These are phyloP conservation scores for Ictalurus furcatus DNA, from an alignment of 2,113 vertebrate species.

Conservation along the genomic window DNA sequence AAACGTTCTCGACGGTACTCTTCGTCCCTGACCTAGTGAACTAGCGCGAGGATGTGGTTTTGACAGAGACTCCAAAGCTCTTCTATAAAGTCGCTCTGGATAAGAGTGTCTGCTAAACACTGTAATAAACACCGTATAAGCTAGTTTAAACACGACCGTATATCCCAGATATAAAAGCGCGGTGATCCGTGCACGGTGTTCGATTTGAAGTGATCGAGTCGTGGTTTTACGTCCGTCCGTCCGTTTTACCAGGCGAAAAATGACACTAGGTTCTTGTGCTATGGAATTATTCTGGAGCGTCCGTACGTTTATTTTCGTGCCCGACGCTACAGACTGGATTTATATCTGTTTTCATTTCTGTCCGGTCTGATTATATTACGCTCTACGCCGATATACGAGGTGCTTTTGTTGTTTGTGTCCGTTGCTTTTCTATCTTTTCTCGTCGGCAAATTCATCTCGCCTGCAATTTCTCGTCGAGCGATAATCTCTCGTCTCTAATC, in stretches of 20 bases:
- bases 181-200: too few relatives aligned
- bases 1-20: too few relatives aligned
- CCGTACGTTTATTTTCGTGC: background rate
- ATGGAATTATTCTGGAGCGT: background rate
- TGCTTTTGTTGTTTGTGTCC: too few relatives aligned
- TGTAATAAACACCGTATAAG: background rate
- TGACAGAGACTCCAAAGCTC: too few relatives aligned
- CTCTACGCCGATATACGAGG: background rate
- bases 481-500: too few relatives aligned
- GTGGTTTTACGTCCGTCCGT: too few relatives aligned
- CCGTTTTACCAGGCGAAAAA: too few relatives aligned
- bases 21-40: too few relatives aligned
- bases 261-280: background rate
- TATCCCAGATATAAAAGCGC: background rate
- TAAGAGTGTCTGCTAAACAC: background rate
- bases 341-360: background rate
- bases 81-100: too few relatives aligned
- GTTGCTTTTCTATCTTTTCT: too few relatives aligned
- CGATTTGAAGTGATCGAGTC: too few relatives aligned
- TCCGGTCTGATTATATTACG: background rate
- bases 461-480: background rate
- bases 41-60: too few relatives aligned
- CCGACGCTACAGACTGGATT: background rate
- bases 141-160: background rate
- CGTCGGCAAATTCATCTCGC: background rate